phyloP scores from a whole-genome alignment of 2,888 invertebrate species.

The Luperina testacea region DNA sequence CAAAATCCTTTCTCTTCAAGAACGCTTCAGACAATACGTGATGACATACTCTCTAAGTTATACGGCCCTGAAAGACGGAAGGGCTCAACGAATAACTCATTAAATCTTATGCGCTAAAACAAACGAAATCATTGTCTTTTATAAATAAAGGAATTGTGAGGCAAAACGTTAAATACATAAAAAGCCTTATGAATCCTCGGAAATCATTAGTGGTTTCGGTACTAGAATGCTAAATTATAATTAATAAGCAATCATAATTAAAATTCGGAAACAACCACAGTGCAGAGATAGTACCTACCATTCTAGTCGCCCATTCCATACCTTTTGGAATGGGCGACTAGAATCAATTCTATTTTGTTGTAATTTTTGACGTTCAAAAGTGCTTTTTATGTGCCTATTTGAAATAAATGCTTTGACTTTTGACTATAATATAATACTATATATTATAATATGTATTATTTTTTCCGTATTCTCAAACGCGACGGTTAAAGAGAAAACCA shows the following conservation, averaged over 20 bases:
- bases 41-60: slow-evolving; percentile 51
- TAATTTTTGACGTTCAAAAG: too few relatives aligned
- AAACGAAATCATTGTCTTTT: slow-evolving; percentile 47
- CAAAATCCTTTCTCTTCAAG: slow-evolving; percentile 57
- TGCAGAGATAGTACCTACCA: too few relatives aligned
- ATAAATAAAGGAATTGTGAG: slow-evolving; percentile 13
- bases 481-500: not conserved
- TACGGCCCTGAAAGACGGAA: slow-evolving; percentile 30
- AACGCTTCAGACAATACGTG: slow-evolving; percentile 48
- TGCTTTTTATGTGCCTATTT: too few relatives aligned
- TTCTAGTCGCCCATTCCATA: too few relatives aligned
- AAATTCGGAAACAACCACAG: not conserved
- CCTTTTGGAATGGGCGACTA: too few relatives aligned
- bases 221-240: not conserved
- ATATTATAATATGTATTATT: not conserved
- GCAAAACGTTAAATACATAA: not conserved
- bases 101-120: slow-evolving; percentile 53
- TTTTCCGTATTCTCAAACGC: not conserved
- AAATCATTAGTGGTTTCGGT: not conserved
- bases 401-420: too few relatives aligned
- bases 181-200: not conserved
- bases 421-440: not conserved
- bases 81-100: slow-evolving; percentile 44
- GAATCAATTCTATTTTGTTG: too few relatives aligned
- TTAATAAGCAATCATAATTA: not conserved